These are phyloP conservation scores for Meandrina meandrites DNA, from an alignment of 92 coral and sea anemone species.

Conservation along the genomic window DNA sequence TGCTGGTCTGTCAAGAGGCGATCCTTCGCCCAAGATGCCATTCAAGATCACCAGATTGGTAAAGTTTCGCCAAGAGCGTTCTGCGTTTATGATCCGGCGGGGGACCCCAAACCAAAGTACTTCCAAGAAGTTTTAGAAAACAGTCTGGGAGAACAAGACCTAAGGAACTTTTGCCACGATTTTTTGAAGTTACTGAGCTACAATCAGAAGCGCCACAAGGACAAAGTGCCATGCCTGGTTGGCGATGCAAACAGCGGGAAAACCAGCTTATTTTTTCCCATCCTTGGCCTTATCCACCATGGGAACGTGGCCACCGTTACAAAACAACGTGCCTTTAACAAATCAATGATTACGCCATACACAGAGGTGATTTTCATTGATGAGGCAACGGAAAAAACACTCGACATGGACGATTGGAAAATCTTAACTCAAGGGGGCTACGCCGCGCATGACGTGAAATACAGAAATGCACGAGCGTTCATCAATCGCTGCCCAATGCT, in stretches of 20 bases:
- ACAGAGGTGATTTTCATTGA: conserved; percentile 2
- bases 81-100: neutral
- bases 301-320: neutral
- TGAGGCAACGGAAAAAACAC: neutral
- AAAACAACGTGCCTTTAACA: neutral
- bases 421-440: neutral
- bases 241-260: neutral
- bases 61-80: conserved; percentile 22
- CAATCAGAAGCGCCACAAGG: neutral
- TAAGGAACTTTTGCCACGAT: neutral
- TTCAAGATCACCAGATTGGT: conserved; percentile 9
- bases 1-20: conserved; percentile 47
- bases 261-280: neutral
- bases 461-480: neutral
- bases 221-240: neutral
- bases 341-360: neutral
- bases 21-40: conserved; percentile 22
- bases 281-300: neutral
- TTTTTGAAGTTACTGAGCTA: neutral
- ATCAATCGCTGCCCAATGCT: conserved; percentile 14
- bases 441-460: neutral
- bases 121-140: conserved; percentile 30
- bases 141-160: neutral
- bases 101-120: conserved; percentile 18
- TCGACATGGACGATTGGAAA: neutral